These are phyloP conservation scores for Turnix velox DNA, from an alignment of 2,113 vertebrate species.

Conservation along the genomic window DNA sequence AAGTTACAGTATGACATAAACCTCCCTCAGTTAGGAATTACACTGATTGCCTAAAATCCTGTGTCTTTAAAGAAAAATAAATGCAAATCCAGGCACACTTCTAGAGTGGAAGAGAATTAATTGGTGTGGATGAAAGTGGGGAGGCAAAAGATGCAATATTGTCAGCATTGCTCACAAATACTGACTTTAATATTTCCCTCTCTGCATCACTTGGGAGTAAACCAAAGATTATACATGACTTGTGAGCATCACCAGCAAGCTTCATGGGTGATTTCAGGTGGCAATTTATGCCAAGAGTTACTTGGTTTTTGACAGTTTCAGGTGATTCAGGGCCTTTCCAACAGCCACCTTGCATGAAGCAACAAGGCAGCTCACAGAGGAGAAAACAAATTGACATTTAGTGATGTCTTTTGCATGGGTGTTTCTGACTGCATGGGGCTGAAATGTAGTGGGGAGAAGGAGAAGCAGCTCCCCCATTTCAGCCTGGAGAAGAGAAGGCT, in stretches of 20 bases:
- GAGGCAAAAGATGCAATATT: neutral
- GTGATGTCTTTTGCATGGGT: neutral
- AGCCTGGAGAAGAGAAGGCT: neutral
- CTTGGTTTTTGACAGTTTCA: neutral
- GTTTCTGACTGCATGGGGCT: constrained; percentile 37
- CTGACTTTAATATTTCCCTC: neutral
- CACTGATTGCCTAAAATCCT: neutral
- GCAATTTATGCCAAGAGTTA: neutral
- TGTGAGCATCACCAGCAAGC: neutral
- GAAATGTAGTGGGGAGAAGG: constrained; percentile 23
- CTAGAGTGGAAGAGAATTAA: neutral
- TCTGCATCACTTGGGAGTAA: neutral
- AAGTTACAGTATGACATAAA: neutral
- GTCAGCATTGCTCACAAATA: neutral
- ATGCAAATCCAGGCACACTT: neutral
- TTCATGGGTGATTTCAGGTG: neutral
- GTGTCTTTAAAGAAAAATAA: neutral
- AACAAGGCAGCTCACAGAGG: neutral
- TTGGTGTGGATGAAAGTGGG: neutral
- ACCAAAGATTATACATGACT: neutral
- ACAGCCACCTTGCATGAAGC: neutral
- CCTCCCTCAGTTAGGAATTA: neutral
- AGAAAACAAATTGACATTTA: constrained; percentile 32
- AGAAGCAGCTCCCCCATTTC: neutral
- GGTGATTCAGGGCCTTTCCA: neutral